Evolutionary conservation across 1,140 invertebrate genomes (phyloP).

Genomic region (Zelostemma sp.): DNA sequence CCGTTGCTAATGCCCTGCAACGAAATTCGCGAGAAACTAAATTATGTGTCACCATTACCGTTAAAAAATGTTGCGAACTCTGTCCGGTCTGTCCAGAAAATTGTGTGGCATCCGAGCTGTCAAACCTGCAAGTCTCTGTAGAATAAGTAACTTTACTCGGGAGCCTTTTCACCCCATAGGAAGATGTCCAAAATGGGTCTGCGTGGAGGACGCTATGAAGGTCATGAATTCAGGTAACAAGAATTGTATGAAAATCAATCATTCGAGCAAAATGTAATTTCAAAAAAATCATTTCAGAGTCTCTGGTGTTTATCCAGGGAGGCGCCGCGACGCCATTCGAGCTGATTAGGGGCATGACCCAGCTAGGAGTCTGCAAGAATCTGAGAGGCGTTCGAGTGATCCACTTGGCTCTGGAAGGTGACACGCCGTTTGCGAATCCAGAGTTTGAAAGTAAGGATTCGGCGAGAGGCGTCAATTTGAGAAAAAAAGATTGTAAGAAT

Average conservation of each 20-base stretch:
- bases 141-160: conserved; percentile 27
- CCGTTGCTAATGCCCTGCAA: conserved; percentile 10
- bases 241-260: not conserved
- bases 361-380: conserved; percentile 80
- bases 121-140: conserved; percentile 32
- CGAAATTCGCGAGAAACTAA: too few relatives aligned
- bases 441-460: conserved; percentile 73
- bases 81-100: conserved; percentile 19
- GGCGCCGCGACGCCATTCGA: conserved; percentile 89
- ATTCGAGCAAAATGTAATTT: too few relatives aligned
- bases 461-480: too few relatives aligned
- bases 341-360: conserved; percentile 83
- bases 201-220: conserved; percentile 61
- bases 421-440: conserved; percentile 81
- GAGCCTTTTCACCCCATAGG: conserved; percentile 64
- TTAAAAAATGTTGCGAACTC: conserved; percentile 46
- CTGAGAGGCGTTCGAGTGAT: conserved; percentile 83
- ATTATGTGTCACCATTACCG: conserved; percentile 11
- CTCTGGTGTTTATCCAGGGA: conserved; percentile 89
- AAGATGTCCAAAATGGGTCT: conserved; percentile 61
- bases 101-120: conserved; percentile 21
- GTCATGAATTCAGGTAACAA: conserved; percentile 58
- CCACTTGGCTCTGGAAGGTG: conserved; percentile 93
- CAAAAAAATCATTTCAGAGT: conserved; percentile 72
- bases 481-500: conserved; percentile 20